Evolutionary conservation across 1,140 invertebrate genomes (phyloP).

Genomic region (Subanguina moxae): DNA sequence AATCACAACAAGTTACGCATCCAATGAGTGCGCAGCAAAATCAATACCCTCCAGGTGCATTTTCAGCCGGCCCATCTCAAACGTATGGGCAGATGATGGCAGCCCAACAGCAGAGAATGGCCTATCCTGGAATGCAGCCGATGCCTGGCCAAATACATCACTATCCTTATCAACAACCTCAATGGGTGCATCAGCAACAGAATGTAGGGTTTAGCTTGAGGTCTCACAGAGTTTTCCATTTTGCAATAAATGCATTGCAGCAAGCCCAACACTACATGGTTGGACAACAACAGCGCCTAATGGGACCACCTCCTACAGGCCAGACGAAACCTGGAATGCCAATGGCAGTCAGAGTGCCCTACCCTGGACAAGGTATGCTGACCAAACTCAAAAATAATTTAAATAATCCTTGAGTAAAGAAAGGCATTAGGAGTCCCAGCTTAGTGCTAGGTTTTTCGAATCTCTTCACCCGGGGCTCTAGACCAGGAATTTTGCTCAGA

Average conservation of each 20-base stretch:
- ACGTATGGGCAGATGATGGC: neutral
- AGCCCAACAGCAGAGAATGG: neutral
- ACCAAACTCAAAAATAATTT: neutral
- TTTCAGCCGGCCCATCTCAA: neutral
- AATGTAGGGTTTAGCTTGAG: no score
- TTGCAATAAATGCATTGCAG: no score
- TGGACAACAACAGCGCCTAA: neutral
- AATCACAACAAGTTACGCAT: neutral
- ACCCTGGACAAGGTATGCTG: conserved; percentile 1
- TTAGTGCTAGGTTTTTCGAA: no score
- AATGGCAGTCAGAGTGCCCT: conserved; percentile 1
- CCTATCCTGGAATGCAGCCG: neutral
- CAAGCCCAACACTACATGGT: neutral
- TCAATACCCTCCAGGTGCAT: neutral
- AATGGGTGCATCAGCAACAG: conserved; percentile 3
- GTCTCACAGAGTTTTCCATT: no score
- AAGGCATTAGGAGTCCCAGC: no score
- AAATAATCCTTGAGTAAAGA: no score
- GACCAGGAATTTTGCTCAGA: no score
- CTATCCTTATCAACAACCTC: neutral
- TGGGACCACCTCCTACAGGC: neutral
- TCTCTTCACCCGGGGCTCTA: no score
- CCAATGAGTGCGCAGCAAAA: neutral
- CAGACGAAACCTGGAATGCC: neutral
- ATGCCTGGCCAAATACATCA: neutral